Conservation (phyloP, 2,888 invertebrate species). For the Caenorhabditis doughertyi region DNA sequence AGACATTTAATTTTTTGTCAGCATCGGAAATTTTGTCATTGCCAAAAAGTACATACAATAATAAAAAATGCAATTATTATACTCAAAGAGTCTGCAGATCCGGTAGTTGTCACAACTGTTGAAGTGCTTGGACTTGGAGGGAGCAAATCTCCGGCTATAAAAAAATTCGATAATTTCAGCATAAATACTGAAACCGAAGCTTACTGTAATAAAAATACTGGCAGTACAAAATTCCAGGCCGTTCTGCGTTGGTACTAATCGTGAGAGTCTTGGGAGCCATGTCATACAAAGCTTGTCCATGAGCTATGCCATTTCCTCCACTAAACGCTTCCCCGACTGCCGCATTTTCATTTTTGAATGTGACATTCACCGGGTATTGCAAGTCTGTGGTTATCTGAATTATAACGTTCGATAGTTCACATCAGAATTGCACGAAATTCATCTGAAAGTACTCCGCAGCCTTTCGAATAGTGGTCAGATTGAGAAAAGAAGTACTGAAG, state of each 20-base stretch:
- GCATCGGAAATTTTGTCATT: neutral
- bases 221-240: neutral
- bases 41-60: neutral
- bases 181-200: neutral
- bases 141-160: neutral
- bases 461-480: too few relatives aligned
- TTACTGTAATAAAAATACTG: constrained; percentile 19
- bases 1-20: neutral
- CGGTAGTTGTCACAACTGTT: neutral
- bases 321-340: neutral
- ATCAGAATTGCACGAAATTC: too few relatives aligned
- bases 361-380: neutral
- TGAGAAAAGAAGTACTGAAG: too few relatives aligned
- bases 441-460: too few relatives aligned
- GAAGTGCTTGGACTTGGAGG: neutral
- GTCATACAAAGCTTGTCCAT: neutral
- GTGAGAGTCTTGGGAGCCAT: neutral
- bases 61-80: neutral
- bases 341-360: neutral
- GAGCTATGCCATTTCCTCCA: neutral
- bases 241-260: neutral
- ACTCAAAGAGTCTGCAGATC: neutral
- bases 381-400: neutral
- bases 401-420: neutral
- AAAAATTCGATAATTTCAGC: neutral